A percentile compares a stretch with the other conserved stretches of the same genome.
phyloP scores from a whole-genome alignment of 2,888 invertebrate species.

The Scaptomyza flava region DNA sequence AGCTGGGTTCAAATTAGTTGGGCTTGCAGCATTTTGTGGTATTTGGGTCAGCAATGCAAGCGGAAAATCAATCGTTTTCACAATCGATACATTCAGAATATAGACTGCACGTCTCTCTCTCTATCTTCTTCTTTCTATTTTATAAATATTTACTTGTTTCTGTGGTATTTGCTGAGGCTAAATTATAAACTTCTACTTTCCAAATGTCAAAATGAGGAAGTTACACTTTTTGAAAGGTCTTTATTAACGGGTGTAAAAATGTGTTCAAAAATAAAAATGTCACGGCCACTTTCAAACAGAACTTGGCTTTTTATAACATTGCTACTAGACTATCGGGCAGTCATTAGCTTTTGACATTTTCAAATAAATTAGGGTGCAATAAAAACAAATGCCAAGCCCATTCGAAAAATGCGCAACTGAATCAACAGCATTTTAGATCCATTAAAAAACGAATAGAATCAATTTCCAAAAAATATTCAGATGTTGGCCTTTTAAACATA shows the following conservation, averaged over 20 bases:
- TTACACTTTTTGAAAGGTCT: not conserved
- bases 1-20: constrained; percentile 40
- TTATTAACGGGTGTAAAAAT: not conserved
- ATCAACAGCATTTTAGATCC: constrained; percentile 39
- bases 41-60: constrained; percentile 70
- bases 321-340: not conserved
- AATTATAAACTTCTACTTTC: not conserved
- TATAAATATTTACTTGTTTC: constrained; percentile 8
- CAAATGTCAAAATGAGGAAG: not conserved
- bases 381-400: constrained; percentile 35
- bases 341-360: not conserved
- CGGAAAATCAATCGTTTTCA: constrained; percentile 54
- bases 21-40: constrained; percentile 32
- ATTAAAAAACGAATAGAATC: constrained; percentile 56
- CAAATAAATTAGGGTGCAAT: constrained; percentile 1
- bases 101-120: constrained; percentile 1
- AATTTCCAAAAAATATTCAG: constrained; percentile 42
- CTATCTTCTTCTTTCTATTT: not conserved
- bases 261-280: too few species aligned
- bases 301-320: not conserved
- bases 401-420: constrained; percentile 21
- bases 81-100: constrained; percentile 10
- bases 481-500: constrained; percentile 21
- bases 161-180: not conserved
- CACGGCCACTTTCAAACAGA: too few species aligned